These are phyloP conservation scores for Paratilapia polleni DNA, from an alignment of 2,113 vertebrate genomes.

Conservation along the genomic window DNA sequence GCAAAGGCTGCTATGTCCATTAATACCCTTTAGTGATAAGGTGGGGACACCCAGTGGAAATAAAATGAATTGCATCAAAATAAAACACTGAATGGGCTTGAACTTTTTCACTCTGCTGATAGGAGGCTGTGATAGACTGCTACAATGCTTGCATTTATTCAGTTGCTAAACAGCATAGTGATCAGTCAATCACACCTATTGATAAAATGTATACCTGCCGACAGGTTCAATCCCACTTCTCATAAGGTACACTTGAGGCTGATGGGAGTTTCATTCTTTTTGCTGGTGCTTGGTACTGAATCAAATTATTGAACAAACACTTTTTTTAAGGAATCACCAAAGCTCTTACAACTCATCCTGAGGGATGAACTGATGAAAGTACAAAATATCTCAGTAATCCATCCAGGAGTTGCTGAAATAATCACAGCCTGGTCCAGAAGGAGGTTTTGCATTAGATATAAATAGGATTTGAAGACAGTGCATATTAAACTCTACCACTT, in stretches of 20 bases:
- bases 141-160: neutral
- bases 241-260: neutral
- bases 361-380: neutral
- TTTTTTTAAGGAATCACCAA: neutral
- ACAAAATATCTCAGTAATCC: neutral
- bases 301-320: neutral
- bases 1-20: neutral
- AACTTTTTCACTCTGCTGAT: neutral
- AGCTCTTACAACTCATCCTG: neutral
- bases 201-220: neutral
- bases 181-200: neutral
- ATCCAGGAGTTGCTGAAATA: neutral
- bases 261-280: neutral
- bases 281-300: neutral
- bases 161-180: rapidly evolving
- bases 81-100: too few relatives aligned
- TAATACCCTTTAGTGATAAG: neutral
- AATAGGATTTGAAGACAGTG: neutral
- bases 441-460: too few relatives aligned
- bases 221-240: neutral
- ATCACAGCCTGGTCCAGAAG: too few relatives aligned
- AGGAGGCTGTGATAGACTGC: rapidly evolving
- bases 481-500: neutral
- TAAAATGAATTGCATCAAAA: neutral
- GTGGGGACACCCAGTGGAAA: neutral